Percentiles rank a stretch among this genome's conserved stretches.
phyloP scores from a whole-genome alignment of 2,113 vertebrate species.

The Solea solea region DNA sequence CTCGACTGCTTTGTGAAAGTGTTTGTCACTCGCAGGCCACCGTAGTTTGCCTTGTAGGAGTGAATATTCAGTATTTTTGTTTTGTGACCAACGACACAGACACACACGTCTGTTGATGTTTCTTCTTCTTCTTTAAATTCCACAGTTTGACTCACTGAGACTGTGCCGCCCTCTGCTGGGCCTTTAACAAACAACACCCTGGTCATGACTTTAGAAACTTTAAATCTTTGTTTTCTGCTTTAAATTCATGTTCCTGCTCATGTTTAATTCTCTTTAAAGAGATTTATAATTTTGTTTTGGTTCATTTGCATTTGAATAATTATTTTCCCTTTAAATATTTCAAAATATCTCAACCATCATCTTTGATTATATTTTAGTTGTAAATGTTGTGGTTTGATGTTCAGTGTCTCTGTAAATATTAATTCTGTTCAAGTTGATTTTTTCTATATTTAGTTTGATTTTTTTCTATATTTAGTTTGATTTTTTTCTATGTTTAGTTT shows the following conservation, averaged over 20 bases:
- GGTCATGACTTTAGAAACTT: not conserved
- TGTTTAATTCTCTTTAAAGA: not conserved
- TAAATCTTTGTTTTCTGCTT: not conserved
- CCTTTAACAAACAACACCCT: not conserved
- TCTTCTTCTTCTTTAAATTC: not conserved
- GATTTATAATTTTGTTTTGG: not conserved
- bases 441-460: too few species aligned
- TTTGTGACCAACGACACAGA: constrained; percentile 27
- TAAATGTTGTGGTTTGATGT: too few species aligned
- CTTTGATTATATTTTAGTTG: too few species aligned
- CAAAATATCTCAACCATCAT: too few species aligned
- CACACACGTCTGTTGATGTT: constrained; percentile 36
- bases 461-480: too few species aligned
- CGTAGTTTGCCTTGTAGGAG: not conserved
- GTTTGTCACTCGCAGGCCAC: too few species aligned
- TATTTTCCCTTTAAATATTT: too few species aligned
- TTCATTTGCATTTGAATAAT: too few species aligned
- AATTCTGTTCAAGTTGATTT: too few species aligned
- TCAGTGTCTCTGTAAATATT: too few species aligned
- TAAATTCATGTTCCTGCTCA: not conserved
- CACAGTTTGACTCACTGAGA: not conserved
- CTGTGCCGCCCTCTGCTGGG: not conserved
- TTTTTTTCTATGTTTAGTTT: too few species aligned
- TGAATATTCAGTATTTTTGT: constrained; percentile 6
- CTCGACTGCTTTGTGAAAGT: too few species aligned